A percentile compares a stretch with the other conserved stretches of the same genome.
Conservation (phyloP, 2,113 vertebrate species). For the Asarcornis scutulata region DNA sequence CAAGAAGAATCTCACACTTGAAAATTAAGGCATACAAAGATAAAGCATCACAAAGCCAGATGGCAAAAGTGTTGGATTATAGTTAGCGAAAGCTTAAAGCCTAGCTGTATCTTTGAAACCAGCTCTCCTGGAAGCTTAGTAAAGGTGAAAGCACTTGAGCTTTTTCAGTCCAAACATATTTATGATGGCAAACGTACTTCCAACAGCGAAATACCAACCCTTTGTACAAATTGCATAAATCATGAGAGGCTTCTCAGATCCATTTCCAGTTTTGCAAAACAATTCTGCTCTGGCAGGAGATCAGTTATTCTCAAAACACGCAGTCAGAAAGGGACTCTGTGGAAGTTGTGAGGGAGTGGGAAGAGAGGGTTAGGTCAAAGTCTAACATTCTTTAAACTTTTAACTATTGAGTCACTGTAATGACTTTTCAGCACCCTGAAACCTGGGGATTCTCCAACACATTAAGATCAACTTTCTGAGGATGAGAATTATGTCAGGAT, state of each 20-base stretch:
- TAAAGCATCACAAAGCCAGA: background rate
- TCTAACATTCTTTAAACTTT: constrained; percentile 37
- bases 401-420: constrained; percentile 43
- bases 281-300: constrained; percentile 59
- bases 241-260: constrained; percentile 44
- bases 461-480: background rate
- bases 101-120: background rate
- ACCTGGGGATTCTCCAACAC: background rate
- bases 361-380: constrained; percentile 40
- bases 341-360: constrained; percentile 2
- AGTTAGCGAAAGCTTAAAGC: background rate
- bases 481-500: background rate
- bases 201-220: constrained; percentile 35
- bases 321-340: background rate
- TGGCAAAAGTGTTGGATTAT: background rate
- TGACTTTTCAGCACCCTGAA: constrained; percentile 18
- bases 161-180: constrained; percentile 26
- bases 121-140: background rate
- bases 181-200: constrained; percentile 40
- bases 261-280: constrained; percentile 55
- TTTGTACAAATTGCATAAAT: constrained; percentile 40
- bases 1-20: background rate
- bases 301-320: constrained; percentile 54
- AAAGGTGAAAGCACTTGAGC: constrained; percentile 37
- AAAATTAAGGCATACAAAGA: background rate